Conservation (phyloP, 2,113 vertebrate genomes). For the Lophochroa leadbeateri region DNA sequence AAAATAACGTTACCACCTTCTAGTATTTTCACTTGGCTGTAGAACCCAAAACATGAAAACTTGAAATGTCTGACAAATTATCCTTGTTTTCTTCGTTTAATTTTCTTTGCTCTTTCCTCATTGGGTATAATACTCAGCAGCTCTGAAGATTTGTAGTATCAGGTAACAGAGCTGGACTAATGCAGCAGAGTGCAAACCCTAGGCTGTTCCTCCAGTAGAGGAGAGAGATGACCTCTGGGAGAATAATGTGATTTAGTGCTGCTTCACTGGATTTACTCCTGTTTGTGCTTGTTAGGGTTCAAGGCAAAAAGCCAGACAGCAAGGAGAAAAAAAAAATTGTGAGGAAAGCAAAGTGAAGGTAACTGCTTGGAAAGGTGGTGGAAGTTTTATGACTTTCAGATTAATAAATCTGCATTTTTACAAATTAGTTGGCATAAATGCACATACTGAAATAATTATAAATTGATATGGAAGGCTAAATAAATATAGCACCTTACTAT, state of each 20-base stretch:
- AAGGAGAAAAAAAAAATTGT: background rate
- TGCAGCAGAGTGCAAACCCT: background rate
- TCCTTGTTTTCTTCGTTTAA: background rate
- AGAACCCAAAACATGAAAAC: background rate
- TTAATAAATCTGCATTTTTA: background rate
- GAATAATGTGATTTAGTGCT: constrained; percentile 1
- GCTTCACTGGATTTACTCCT: constrained; percentile 9
- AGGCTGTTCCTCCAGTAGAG: background rate
- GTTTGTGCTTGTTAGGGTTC: background rate
- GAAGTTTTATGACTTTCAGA: background rate
- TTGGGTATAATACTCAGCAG: constrained; percentile 3
- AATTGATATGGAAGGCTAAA: background rate
- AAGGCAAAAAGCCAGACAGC: constrained; percentile 4
- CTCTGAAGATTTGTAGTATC: background rate
- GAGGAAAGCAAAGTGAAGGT: background rate
- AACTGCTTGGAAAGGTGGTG: background rate
- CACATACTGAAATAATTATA: background rate
- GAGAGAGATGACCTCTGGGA: constrained; percentile 7
- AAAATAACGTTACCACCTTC: background rate
- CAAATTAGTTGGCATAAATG: background rate
- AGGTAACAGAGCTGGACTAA: constrained; percentile 30
- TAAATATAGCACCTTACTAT: background rate
- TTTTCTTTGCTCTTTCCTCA: background rate
- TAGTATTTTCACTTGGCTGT: background rate
- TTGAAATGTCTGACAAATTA: background rate